Conservation (phyloP, 2,113 vertebrate species). For the Salvelinus namaycush region DNA sequence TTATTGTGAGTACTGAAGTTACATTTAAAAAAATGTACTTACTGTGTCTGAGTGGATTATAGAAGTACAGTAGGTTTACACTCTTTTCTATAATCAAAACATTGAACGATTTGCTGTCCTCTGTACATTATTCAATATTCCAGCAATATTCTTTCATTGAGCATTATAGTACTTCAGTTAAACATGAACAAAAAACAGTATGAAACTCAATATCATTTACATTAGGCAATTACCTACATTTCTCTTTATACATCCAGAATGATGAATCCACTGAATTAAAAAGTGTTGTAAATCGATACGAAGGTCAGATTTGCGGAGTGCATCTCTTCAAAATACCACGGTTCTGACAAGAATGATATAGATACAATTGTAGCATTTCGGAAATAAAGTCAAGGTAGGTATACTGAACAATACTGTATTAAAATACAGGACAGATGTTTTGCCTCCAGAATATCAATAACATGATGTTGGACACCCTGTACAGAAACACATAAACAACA, state of each 20-base stretch:
- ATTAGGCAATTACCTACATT: neutral
- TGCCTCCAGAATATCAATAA: neutral
- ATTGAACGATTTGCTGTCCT: constrained; percentile 17
- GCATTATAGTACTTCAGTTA: constrained; percentile 8
- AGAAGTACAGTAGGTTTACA: constrained; percentile 39
- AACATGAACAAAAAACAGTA: neutral
- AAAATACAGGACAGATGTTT: neutral
- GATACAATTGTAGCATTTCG: neutral
- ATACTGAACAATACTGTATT: neutral
- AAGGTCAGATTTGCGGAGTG: neutral
- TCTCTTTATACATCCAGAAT: neutral
- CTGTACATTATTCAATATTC: constrained; percentile 4
- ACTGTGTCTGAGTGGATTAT: constrained; percentile 14
- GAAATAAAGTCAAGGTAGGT: neutral
- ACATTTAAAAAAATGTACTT: constrained; percentile 37
- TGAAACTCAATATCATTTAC: neutral
- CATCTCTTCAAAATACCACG: neutral
- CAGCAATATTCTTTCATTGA: neutral
- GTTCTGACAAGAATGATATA: neutral
- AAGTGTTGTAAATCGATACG: neutral
- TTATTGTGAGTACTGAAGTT: constrained; percentile 53
- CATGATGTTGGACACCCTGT: neutral
- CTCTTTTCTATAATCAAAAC: constrained; percentile 6
- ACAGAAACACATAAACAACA: neutral
- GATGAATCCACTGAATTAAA: neutral